Evolutionary conservation across 2,113 vertebrate genomes (phyloP).

Genomic region (Gobio gobio): DNA sequence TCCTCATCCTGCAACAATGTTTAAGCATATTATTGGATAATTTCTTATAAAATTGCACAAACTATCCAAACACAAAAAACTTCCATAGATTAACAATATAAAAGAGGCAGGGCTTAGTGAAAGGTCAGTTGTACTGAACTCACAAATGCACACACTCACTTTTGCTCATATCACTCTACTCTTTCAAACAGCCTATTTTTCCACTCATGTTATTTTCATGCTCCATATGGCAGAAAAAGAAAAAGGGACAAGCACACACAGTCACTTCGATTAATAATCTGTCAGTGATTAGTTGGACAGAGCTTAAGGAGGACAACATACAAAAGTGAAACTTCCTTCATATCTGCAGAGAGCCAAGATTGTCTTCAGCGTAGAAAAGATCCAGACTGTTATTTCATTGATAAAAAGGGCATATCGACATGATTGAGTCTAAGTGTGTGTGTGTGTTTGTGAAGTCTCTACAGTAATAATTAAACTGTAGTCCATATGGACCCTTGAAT

Average conservation of each 20-base stretch:
- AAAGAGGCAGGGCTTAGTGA: not conserved
- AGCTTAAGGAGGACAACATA: not conserved
- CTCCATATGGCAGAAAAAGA: conserved; percentile 31
- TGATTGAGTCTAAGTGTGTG: not conserved
- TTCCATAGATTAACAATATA: not conserved
- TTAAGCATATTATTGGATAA: not conserved
- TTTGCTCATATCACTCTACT: not conserved
- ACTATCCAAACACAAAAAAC: not conserved
- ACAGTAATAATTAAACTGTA: conserved; percentile 50
- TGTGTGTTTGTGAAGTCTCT: conserved; percentile 6
- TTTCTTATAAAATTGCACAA: not conserved
- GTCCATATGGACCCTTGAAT: conserved; percentile 46
- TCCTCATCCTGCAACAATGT: not conserved
- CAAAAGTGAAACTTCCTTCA: not conserved
- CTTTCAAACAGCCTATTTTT: conserved; percentile 21
- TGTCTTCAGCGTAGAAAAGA: not conserved
- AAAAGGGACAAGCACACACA: not conserved
- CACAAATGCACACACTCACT: not conserved
- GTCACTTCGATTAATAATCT: not conserved
- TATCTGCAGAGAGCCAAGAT: not conserved
- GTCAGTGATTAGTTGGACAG: not conserved
- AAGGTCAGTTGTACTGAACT: not conserved
- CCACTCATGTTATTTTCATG: conserved; percentile 53
- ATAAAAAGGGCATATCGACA: conserved; percentile 5
- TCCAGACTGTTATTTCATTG: conserved; percentile 26